phyloP scores from a whole-genome alignment of 2,797 vertebrate genomes.

The Sylvilagus floridanus region DNA sequence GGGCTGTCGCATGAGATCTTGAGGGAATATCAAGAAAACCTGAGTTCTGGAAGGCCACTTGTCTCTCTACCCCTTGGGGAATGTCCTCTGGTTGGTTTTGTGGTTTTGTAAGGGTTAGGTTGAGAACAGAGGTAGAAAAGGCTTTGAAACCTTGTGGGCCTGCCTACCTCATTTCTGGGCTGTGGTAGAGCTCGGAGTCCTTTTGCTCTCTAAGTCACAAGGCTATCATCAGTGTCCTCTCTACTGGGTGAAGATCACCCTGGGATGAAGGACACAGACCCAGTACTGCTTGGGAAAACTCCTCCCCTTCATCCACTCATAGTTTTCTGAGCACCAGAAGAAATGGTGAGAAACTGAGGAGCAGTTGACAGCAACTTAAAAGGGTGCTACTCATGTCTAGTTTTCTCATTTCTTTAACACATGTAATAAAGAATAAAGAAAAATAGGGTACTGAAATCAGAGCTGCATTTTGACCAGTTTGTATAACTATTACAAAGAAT shows the following conservation, averaged over 20 bases:
- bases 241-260: neutral
- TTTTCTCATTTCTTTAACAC: constrained; percentile 63
- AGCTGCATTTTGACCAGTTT: constrained; percentile 73
- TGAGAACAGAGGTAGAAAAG: neutral
- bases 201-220: neutral
- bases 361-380: constrained; percentile 52
- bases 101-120: neutral
- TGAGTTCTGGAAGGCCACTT: neutral
- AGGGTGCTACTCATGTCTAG: constrained; percentile 42
- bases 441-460: constrained; percentile 65
- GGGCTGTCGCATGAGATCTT: neutral
- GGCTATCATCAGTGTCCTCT: neutral
- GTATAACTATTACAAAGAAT: constrained; percentile 68
- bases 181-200: neutral
- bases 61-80: neutral
- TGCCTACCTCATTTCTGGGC: neutral
- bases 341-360: constrained; percentile 63
- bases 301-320: neutral
- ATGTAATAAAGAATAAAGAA: constrained; percentile 64
- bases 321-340: constrained; percentile 54
- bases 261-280: constrained; percentile 25
- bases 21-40: neutral
- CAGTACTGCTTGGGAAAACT: neutral
- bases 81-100: neutral
- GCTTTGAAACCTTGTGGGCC: neutral